A percentile compares a stretch with the other conserved stretches of the same genome.
Conservation (phyloP, 1,140 invertebrate genomes). For the Drosophila bipectinata region DNA sequence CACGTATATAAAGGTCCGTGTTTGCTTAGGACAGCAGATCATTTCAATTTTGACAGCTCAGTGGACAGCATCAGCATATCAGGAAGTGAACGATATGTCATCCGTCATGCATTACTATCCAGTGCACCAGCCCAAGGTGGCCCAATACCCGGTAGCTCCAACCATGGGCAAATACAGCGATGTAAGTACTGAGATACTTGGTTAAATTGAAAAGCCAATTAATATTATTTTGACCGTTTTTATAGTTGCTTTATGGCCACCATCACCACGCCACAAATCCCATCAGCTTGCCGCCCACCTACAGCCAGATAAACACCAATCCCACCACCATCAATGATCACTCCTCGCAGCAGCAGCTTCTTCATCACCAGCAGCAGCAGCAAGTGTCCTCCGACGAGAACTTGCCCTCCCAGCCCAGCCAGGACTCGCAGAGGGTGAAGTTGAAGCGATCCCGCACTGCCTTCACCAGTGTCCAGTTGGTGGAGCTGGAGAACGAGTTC, state of each 20-base stretch:
- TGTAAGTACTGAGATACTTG: slow-evolving; percentile 28
- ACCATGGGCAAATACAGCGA: slow-evolving; percentile 62
- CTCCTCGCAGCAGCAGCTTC: slow-evolving; percentile 14
- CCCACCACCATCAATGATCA: slow-evolving; percentile 28
- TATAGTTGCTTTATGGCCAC: slow-evolving; percentile 53
- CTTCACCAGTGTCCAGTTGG: slow-evolving; percentile 92
- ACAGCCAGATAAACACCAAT: slow-evolving; percentile 32
- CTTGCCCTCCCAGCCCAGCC: slow-evolving; percentile 45
- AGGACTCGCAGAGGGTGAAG: slow-evolving; percentile 59
- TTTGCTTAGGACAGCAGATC: slow-evolving; percentile 42
- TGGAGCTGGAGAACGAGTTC: slow-evolving; percentile 85
- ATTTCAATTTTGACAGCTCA: slow-evolving; percentile 47
- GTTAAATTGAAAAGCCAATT: not conserved
- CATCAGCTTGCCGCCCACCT: slow-evolving; percentile 5
- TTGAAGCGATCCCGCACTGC: slow-evolving; percentile 88
- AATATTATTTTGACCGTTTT: not conserved
- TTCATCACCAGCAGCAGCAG: slow-evolving; percentile 29
- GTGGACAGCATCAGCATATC: slow-evolving; percentile 16
- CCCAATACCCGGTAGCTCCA: slow-evolving; percentile 29
- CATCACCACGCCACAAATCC: slow-evolving; percentile 25
- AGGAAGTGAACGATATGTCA: slow-evolving; percentile 44
- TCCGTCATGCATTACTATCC: slow-evolving; percentile 82
- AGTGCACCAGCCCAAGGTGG: slow-evolving; percentile 66
- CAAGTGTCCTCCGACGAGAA: slow-evolving; percentile 72
- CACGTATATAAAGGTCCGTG: slow-evolving; percentile 53